Evolutionary conservation across 2,113 vertebrate genomes (phyloP).

Genomic region (Pygathrix nemaeus): DNA sequence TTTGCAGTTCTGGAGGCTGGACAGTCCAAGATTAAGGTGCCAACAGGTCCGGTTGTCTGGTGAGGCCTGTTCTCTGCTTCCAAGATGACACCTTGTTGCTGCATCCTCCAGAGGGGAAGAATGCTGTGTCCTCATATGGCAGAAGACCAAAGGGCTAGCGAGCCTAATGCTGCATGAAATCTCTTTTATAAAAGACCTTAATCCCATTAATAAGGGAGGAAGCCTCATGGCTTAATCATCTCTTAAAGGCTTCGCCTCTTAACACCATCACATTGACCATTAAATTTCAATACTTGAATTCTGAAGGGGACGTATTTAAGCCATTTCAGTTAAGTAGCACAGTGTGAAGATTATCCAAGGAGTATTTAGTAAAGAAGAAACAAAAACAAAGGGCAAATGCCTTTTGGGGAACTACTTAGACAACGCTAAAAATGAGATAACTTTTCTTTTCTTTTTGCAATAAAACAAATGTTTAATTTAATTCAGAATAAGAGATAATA

Average conservation of each 20-base stretch:
- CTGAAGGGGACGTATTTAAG: neutral
- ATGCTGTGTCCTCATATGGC: neutral
- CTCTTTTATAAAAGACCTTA: neutral
- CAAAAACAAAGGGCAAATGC: neutral
- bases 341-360: neutral
- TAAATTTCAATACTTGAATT: neutral
- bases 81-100: neutral
- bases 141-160: neutral
- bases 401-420: neutral
- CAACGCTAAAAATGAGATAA: neutral
- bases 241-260: neutral
- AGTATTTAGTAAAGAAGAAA: neutral
- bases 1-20: neutral
- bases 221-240: neutral
- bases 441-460: constrained; percentile 29
- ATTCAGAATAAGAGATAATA: constrained; percentile 90
- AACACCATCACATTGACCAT: neutral
- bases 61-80: neutral
- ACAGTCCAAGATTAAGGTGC: neutral
- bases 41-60: neutral
- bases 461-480: constrained; percentile 91
- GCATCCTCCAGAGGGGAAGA: neutral
- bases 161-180: neutral
- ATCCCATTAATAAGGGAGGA: neutral
- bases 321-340: neutral